Base-by-base conservation (phyloP, 2,797 vertebrate genomes). In the Tangara arthus region DNA sequence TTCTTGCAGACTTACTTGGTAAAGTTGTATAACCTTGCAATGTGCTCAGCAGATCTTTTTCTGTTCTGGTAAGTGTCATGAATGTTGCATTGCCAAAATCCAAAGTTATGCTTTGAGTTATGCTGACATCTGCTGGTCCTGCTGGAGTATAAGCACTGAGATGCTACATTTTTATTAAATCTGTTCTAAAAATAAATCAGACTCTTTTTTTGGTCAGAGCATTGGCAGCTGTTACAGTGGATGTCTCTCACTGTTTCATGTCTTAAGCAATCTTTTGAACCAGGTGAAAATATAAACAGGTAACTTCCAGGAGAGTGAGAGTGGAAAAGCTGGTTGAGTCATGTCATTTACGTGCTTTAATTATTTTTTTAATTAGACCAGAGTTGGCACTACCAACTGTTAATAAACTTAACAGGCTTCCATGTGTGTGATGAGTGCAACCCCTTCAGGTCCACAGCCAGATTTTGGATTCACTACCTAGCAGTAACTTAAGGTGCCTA, bases 101-200 rank as follows among this genome's bases (percentile, higher is more conserved):
- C 27, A 2, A 16, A 75, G 37, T 60, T 75, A 11, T 19, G 9
- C 39, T 79, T 94, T 95, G 87, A 69, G 52, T 94, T 96, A 26
- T 93, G 50, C 95, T 97, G 97, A 97, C 97, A 96, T 87, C 96
- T 98, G 79, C 95, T 97, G 96, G 96, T 82, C 16, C 37, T 82
- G n/a, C 30, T 57, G 66, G 47, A 91, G 81, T 44, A 8, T 68
- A 93, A 94, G 56, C 49, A 65, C 28, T 27, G 60, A 10, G 17
- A 11, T 3, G 21, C 18, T 59, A 5, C 12, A 6, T n/a, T 75
- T 42, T 24, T 64, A 37, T 34, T 85, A 52, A 26, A 47, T 42
- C 39, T 65, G 12, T 32, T 70, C 7, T 1, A 15, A 76, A 87
- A 90, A 72, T 69, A 69, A 86, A 84, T 75, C 10, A 27, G 18